These are phyloP conservation scores for Steinernema hermaphroditum DNA, from an alignment of 2,888 invertebrate genomes.

Conservation along the genomic window DNA sequence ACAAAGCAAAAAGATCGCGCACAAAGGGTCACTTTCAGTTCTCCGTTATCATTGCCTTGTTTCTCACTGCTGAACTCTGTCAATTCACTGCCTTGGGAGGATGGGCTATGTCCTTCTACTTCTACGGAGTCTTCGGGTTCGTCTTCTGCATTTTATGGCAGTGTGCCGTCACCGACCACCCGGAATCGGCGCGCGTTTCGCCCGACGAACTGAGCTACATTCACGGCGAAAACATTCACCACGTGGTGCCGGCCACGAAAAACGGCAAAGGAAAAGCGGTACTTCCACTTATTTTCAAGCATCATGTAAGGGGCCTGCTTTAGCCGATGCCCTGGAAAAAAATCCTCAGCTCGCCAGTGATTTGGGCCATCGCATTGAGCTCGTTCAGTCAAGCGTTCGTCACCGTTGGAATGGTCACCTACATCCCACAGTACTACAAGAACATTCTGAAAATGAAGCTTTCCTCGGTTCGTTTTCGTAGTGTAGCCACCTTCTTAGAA, in stretches of 20 bases:
- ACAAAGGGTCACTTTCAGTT: conserved; percentile 41
- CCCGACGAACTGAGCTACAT: conserved; percentile 49
- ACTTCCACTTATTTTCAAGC: background rate
- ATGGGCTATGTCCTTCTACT: conserved; percentile 65
- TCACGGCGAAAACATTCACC: conserved; percentile 33
- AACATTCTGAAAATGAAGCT: conserved; percentile 62
- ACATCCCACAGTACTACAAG: conserved; percentile 63
- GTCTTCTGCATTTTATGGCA: conserved; percentile 57
- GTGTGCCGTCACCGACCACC: conserved; percentile 53
- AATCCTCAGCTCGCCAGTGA: conserved; percentile 54
- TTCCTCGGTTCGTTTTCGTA: conserved; percentile 50
- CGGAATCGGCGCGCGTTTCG: conserved; percentile 49
- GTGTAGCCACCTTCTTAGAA: too few species aligned
- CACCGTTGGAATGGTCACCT: conserved; percentile 64
- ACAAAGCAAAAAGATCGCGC: background rate
- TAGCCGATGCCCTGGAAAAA: conserved; percentile 48
- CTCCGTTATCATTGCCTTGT: conserved; percentile 64
- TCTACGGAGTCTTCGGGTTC: conserved; percentile 58
- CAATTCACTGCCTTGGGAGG: conserved; percentile 59
- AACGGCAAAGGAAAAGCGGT: background rate
- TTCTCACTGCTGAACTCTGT: conserved; percentile 64
- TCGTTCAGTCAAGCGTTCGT: conserved; percentile 65
- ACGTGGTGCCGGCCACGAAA: background rate
- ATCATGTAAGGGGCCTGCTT: background rate
- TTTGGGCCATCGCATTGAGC: conserved; percentile 61